These are phyloP conservation scores for Rhopalosiphum padi DNA, from an alignment of 1,140 invertebrate genomes.

Conservation along the genomic window DNA sequence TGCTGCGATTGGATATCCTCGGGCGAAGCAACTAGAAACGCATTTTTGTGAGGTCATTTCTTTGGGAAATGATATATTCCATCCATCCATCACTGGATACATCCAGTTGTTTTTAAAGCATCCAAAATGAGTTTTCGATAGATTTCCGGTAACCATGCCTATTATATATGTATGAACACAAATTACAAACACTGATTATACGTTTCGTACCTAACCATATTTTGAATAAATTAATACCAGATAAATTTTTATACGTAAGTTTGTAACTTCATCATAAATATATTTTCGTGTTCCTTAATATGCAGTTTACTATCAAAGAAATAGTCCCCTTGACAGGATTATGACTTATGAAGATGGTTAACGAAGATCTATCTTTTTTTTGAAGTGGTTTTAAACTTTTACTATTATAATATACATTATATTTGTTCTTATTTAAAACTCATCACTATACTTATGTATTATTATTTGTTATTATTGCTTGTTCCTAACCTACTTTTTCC, in stretches of 20 bases:
- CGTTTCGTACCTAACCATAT: not conserved
- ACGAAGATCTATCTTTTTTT: no score
- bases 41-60: not conserved
- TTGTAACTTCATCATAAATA: no score
- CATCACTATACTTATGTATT: no score
- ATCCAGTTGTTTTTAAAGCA: conserved; percentile 39
- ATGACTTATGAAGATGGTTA: no score
- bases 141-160: not conserved
- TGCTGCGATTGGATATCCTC: not conserved
- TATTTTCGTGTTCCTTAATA: no score
- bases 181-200: not conserved
- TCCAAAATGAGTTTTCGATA: not conserved
- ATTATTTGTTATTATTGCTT: no score
- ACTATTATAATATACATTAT: no score
- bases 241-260: not conserved
- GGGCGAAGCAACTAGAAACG: not conserved
- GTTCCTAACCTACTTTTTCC: no score
- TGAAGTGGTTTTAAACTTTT: no score
- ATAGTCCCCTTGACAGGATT: no score
- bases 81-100: conserved; percentile 46
- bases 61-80: conserved; percentile 2
- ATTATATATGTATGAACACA: not conserved
- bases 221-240: not conserved
- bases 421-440: no score
- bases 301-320: no score